Conservation (phyloP, 2,888 invertebrate species). For the Teinopalpus imperialis region DNA sequence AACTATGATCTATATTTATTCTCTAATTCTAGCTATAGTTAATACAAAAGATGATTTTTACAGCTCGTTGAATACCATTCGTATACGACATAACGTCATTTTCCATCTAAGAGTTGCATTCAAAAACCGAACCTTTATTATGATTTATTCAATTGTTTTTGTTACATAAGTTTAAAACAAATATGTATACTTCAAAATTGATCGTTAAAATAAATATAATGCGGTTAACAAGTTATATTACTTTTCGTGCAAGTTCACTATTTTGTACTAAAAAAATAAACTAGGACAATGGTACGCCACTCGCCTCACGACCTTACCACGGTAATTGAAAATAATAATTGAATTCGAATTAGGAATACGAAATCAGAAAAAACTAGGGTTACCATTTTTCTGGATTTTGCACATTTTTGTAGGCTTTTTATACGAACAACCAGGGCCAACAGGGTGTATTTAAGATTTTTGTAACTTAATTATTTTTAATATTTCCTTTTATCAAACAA, state of each 20-base stretch:
- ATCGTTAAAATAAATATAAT: slow-evolving; percentile 17
- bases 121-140: background rate
- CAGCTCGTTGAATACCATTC: no score
- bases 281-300: slow-evolving; percentile 57
- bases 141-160: background rate
- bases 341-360: slow-evolving; percentile 72
- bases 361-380: slow-evolving; percentile 64
- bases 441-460: no score
- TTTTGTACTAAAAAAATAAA: slow-evolving; percentile 43
- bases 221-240: slow-evolving; percentile 18
- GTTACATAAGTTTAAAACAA: slow-evolving; percentile 3
- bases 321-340: slow-evolving; percentile 77
- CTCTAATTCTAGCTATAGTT: no score
- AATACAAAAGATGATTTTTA: no score
- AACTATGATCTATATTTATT: no score
- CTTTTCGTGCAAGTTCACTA: slow-evolving; percentile 21
- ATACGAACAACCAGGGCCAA: background rate
- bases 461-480: no score
- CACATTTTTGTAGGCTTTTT: background rate
- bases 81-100: no score
- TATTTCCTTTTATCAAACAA: no score
- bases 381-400: slow-evolving; percentile 14
- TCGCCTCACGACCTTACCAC: slow-evolving; percentile 52
- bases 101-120: no score
- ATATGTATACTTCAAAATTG: slow-evolving; percentile 11